These are phyloP conservation scores for Stictocephala bisonia DNA, from an alignment of 2,888 invertebrate species.

Conservation along the genomic window DNA sequence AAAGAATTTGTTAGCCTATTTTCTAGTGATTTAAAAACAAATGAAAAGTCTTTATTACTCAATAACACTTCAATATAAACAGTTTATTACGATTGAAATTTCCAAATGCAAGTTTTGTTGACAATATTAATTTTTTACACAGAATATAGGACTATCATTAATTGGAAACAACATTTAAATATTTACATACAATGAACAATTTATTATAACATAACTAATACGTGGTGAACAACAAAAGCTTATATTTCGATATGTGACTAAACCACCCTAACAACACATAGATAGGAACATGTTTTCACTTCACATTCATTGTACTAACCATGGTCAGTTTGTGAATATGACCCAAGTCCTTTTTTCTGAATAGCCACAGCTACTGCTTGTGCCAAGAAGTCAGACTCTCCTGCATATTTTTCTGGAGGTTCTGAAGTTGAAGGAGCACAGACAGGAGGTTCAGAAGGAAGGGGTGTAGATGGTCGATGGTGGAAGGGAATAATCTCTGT, in stretches of 20 bases:
- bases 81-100: no score
- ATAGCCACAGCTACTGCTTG: slow-evolving; percentile 81
- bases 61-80: no score
- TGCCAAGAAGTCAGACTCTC: slow-evolving; percentile 71
- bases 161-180: no score
- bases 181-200: no score
- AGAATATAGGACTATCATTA: no score
- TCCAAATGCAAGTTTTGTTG: no score
- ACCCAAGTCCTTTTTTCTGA: slow-evolving; percentile 75
- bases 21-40: no score
- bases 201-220: no score
- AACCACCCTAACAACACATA: not conserved
- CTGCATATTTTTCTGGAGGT: slow-evolving; percentile 1
- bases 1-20: no score
- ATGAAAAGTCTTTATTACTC: no score
- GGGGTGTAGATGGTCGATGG: slow-evolving; percentile 49
- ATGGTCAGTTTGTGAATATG: slow-evolving; percentile 39
- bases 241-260: slow-evolving; percentile 32
- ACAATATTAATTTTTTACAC: no score
- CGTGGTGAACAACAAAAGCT: no score
- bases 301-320: not conserved
- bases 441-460: slow-evolving; percentile 27
- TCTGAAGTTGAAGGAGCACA: slow-evolving; percentile 17
- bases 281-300: slow-evolving; percentile 25
- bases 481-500: slow-evolving; percentile 47